Conservation (phyloP, 2,888 invertebrate species). For the Plebejus melissa region DNA sequence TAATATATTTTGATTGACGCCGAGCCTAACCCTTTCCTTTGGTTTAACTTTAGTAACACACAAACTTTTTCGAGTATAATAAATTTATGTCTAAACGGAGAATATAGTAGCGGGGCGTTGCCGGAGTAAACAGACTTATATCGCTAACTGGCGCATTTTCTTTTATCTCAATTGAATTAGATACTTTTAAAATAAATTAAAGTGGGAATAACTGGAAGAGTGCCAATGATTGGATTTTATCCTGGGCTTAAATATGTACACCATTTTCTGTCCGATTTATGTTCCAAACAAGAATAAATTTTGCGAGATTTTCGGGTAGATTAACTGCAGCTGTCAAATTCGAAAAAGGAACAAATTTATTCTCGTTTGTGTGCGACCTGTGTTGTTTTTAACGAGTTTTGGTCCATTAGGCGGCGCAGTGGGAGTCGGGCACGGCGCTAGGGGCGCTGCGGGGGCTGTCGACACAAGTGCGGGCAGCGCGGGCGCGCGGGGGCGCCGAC, state of each 20-base stretch:
- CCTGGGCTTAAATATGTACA: constrained; percentile 5
- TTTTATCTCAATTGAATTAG: not conserved
- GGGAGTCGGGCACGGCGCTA: constrained; percentile 84
- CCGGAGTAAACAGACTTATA: not conserved
- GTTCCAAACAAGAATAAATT: constrained; percentile 15
- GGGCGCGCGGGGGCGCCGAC: constrained; percentile 84
- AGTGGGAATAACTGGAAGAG: constrained; percentile 1
- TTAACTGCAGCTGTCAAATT: constrained; percentile 1
- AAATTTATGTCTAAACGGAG: not conserved
- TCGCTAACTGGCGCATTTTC: not conserved
- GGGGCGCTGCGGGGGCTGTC: constrained; percentile 91
- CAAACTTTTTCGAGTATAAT: not conserved
- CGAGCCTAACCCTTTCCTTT: not conserved
- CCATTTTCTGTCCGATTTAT: not conserved
- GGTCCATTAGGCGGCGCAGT: constrained; percentile 62
- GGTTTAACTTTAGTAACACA: not conserved
- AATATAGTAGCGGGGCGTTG: not conserved
- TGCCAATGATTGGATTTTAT: constrained; percentile 11
- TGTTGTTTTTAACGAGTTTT: not conserved
- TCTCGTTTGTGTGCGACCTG: not conserved
- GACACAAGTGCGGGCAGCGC: constrained; percentile 90
- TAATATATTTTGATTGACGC: not conserved
- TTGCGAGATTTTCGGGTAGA: not conserved
- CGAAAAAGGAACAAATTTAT: constrained; percentile 3
- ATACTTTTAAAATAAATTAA: constrained; percentile 3